A percentile compares a stretch with the other conserved stretches of the same genome.
These are phyloP conservation scores for Trichoplusia ni DNA, from an alignment of 1,140 invertebrate genomes.

Conservation along the genomic window DNA sequence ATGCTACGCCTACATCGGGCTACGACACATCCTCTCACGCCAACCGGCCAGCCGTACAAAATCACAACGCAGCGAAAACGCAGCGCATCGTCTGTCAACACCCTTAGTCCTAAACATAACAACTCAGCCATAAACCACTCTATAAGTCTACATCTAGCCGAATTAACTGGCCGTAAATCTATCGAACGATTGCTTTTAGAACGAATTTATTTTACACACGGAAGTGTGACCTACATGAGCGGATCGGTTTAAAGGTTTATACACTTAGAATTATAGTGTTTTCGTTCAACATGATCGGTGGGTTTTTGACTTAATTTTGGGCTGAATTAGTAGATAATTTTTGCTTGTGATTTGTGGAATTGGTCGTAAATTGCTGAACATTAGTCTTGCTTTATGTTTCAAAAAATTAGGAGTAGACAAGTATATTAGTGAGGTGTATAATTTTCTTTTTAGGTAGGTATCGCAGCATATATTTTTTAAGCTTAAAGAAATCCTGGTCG, in stretches of 20 bases:
- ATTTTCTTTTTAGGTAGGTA: too few species aligned
- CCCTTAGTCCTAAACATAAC: slow-evolving; percentile 23
- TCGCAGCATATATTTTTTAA: too few species aligned
- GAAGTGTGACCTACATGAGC: slow-evolving; percentile 58
- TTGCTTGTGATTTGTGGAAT: neutral
- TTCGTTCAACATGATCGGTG: neutral
- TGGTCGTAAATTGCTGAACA: too few species aligned
- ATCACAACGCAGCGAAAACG: too few species aligned
- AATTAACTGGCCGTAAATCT: slow-evolving; percentile 66
- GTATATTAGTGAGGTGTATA: too few species aligned
- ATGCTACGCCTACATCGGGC: too few species aligned
- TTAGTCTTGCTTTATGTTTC: too few species aligned
- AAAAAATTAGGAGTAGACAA: too few species aligned
- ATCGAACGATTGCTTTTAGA: slow-evolving; percentile 58
- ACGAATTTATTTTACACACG: slow-evolving; percentile 54
- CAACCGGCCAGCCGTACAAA: too few species aligned
- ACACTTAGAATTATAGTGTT: slow-evolving; percentile 17
- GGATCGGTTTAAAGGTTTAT: neutral
- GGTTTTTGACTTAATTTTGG: neutral
- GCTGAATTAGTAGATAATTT: neutral
- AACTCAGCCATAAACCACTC: slow-evolving; percentile 51
- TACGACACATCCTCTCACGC: too few species aligned
- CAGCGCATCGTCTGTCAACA: too few species aligned
- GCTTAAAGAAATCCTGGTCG: too few species aligned
- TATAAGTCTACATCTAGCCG: slow-evolving; percentile 55